Evolutionary conservation across 2,888 invertebrate species (phyloP).

Genomic region (Dicranocentrus wangi): DNA sequence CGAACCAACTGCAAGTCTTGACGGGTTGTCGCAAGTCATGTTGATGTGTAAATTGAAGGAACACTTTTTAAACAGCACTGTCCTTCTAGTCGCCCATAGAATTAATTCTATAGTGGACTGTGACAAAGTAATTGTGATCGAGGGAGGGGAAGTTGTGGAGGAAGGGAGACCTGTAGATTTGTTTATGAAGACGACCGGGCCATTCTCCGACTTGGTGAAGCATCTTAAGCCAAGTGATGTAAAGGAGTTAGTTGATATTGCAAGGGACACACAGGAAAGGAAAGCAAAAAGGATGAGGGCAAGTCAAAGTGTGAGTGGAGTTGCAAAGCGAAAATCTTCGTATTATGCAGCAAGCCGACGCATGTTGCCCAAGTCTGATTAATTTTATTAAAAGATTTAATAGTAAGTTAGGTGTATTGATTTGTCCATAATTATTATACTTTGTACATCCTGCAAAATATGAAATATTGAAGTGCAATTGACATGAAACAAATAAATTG

Average conservation of each 20-base stretch:
- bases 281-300: not conserved
- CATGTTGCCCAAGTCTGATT: too few species aligned
- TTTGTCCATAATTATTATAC: too few species aligned
- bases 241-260: conserved; percentile 26
- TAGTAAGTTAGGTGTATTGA: too few species aligned
- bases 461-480: too few species aligned
- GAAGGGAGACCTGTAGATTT: conserved; percentile 51
- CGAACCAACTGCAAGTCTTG: conserved; percentile 43
- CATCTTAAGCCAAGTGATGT: conserved; percentile 24
- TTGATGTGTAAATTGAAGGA: conserved; percentile 38
- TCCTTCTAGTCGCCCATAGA: conserved; percentile 53
- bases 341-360: too few species aligned
- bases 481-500: too few species aligned
- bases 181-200: conserved; percentile 28
- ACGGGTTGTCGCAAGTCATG: conserved; percentile 36
- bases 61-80: conserved; percentile 45
- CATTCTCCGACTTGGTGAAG: conserved; percentile 38
- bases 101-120: conserved; percentile 44
- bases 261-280: conserved; percentile 18
- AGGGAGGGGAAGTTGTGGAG: conserved; percentile 47
- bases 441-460: too few species aligned
- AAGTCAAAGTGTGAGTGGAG: too few species aligned
- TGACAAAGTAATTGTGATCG: conserved; percentile 53
- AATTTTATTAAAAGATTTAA: too few species aligned
- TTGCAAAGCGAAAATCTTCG: not conserved